Conservation (phyloP, 1,140 invertebrate species). For the Pseudomyrmex sp. region DNA sequence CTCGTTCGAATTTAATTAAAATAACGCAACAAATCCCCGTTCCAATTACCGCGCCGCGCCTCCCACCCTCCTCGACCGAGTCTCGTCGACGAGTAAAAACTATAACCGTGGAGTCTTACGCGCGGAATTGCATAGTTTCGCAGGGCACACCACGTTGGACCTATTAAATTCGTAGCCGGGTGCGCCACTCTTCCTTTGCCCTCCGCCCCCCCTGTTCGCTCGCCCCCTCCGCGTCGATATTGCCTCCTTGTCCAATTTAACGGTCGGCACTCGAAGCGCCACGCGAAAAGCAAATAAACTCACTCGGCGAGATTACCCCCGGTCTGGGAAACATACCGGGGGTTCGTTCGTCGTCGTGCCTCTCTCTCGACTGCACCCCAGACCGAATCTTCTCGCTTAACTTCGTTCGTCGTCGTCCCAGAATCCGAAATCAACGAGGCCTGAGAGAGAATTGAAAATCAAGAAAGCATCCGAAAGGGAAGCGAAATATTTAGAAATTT, state of each 20-base stretch:
- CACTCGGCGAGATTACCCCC: constrained; percentile 36
- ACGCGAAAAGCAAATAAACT: constrained; percentile 48
- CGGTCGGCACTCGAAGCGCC: constrained; percentile 4
- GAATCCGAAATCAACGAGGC: neutral
- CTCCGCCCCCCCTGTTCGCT: no score
- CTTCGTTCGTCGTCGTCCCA: neutral
- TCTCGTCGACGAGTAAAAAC: constrained; percentile 57
- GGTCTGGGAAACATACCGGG: neutral
- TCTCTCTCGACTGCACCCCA: neutral
- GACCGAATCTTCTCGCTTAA: neutral
- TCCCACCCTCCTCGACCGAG: neutral
- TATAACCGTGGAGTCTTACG: constrained; percentile 62
- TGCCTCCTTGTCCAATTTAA: constrained; percentile 48
- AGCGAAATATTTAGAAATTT: constrained; percentile 9
- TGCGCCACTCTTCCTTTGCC: no score
- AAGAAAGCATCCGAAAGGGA: neutral
- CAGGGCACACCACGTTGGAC: constrained; percentile 40
- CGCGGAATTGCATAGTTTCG: constrained; percentile 52
- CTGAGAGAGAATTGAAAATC: neutral
- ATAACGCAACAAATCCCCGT: constrained; percentile 70
- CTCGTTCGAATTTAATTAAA: constrained; percentile 72
- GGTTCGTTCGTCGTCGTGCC: neutral
- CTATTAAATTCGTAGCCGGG: constrained; percentile 66
- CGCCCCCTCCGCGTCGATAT: constrained; percentile 20
- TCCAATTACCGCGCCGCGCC: constrained; percentile 67